These are phyloP conservation scores for Thunnus thynnus DNA, from an alignment of 2,113 vertebrate genomes.

Conservation along the genomic window DNA sequence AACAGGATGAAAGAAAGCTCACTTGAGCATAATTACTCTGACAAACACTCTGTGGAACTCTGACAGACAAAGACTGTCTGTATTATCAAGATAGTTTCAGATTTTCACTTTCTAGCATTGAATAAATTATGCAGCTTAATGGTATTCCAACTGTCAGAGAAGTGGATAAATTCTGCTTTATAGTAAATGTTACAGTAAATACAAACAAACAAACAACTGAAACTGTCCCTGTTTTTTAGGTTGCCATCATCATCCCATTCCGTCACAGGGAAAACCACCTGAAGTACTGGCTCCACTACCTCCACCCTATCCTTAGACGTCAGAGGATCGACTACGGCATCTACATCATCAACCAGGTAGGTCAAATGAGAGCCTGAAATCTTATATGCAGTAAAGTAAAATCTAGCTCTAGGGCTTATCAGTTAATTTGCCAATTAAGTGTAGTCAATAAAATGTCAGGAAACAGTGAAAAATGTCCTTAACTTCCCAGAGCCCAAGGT, in stretches of 20 bases:
- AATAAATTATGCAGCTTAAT: not conserved
- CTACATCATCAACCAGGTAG: slow-evolving; percentile 98
- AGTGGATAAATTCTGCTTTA: not conserved
- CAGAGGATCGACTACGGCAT: slow-evolving; percentile 97
- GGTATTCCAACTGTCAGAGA: not conserved
- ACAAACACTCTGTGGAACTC: not conserved
- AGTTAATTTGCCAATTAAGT: no score
- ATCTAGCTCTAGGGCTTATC: no score
- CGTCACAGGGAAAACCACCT: slow-evolving; percentile 97
- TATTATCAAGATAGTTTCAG: not conserved
- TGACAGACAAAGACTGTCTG: not conserved
- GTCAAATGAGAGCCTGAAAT: slow-evolving; percentile 11
- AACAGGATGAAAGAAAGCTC: not conserved
- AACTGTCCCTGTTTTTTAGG: slow-evolving; percentile 62
- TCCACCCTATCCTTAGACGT: slow-evolving; percentile 96
- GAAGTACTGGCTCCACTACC: slow-evolving; percentile 98
- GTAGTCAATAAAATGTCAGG: no score
- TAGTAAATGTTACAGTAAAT: not conserved
- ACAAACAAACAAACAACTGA: not conserved
- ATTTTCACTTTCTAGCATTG: not conserved
- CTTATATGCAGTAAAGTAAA: not conserved
- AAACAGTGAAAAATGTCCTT: no score
- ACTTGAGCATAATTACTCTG: not conserved
- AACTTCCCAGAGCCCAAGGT: no score
- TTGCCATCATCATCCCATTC: slow-evolving; percentile 98